Evolutionary conservation across 2,113 vertebrate species (phyloP), one percentile per base, ranked within the genome.

Genomic region (Balaeniceps rex): DNA sequence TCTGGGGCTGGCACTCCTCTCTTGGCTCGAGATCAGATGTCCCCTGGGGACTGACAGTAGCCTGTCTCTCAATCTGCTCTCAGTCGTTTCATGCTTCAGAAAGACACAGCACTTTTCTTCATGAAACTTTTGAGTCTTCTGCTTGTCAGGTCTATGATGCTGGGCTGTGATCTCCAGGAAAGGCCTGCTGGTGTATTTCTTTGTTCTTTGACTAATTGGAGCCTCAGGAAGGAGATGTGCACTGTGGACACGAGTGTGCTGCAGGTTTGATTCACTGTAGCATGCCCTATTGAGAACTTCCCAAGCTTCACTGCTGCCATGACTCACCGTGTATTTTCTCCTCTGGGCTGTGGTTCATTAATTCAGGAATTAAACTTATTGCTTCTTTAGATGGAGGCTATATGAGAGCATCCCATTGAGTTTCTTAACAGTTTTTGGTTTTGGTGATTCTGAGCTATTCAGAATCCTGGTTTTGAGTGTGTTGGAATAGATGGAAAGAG

Each of bases 201-300:
- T 66, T 75, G 52, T 79, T 51, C 74, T 52, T 38, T 55, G 65
- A 16, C 61, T 85, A 58, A 52, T 12, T 79, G 65, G 47, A 82
- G 14, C 38, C 70, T 69, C 31, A 69, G 81, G 87, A 87, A 95
- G 89, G 89, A 94, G 91, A 85, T 76, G 91, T 34, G 81, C 89
- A 25, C 38, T 3, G 0, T 57, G 65, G 94, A 25, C 57, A 49
- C 0, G 1, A 60, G 77, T 8, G 26, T 34, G 40, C n/a, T 46
- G 22, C 40, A 52, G 38, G 49, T 74, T 65, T 19, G 36, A 18
- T 51, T 84, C 4, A 1, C 42, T 57, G 44, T 14, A 51, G 60
- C 19, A 5, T 42, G 54, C 47, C 47, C 61, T 47, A 5, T 38
- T 88, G 89, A 90, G 93, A 87, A 29, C 40, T 57, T 83, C 22